These are phyloP conservation scores for Brachyptera risi DNA, from an alignment of 2,888 invertebrate genomes.

Conservation along the genomic window DNA sequence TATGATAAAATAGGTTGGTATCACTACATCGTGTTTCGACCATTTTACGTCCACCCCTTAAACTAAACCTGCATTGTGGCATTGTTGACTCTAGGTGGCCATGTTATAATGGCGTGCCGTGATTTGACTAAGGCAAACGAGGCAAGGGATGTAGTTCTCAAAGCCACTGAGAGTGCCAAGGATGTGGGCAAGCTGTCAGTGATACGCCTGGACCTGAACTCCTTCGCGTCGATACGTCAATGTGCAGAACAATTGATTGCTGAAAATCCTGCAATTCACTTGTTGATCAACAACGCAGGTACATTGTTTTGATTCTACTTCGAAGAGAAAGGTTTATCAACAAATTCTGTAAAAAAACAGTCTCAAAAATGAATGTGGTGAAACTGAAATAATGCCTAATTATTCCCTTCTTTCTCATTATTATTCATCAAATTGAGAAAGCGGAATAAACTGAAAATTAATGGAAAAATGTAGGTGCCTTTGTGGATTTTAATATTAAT, in stretches of 20 bases:
- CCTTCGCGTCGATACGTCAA: conserved; percentile 51
- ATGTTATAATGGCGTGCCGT: conserved; percentile 50
- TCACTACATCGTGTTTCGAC: too few relatives aligned
- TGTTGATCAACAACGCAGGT: conserved; percentile 34
- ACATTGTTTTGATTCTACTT: too few relatives aligned
- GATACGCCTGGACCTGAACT: conserved; percentile 49
- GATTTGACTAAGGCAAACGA: conserved; percentile 43
- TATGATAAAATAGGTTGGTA: too few relatives aligned
- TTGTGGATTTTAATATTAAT: too few relatives aligned
- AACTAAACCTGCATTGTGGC: neutral
- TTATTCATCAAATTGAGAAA: too few relatives aligned
- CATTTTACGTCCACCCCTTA: neutral
- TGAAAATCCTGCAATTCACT: conserved; percentile 36
- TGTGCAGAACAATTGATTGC: conserved; percentile 46
- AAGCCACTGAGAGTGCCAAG: conserved; percentile 27
- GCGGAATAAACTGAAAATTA: neutral
- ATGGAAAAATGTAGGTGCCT: too few relatives aligned
- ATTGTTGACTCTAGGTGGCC: conserved; percentile 46
- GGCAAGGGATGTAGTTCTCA: conserved; percentile 43
- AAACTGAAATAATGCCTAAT: too few relatives aligned
- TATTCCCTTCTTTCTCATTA: too few relatives aligned
- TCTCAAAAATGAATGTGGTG: too few relatives aligned
- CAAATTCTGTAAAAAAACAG: too few relatives aligned
- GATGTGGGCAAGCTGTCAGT: conserved; percentile 20
- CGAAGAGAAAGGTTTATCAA: too few relatives aligned